A percentile compares a stretch with the other conserved stretches of the same genome.
phyloP scores from a whole-genome alignment of 64 coral and sea anemone species.

The Trachythela sp. region DNA sequence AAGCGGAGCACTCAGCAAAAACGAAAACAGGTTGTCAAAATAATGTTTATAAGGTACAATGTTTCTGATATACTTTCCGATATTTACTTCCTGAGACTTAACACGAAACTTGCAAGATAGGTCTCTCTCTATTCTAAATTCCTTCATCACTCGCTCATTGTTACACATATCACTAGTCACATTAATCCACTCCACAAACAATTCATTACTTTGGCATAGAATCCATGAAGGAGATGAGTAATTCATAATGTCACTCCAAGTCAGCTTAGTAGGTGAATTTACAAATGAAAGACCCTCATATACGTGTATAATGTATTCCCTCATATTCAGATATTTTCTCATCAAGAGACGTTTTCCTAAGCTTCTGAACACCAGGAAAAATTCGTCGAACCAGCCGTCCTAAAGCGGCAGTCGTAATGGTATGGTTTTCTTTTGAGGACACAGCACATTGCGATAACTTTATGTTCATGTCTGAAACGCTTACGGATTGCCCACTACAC shows the following conservation, averaged over 20 bases:
- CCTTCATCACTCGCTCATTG: neutral
- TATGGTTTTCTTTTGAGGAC: neutral
- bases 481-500: neutral
- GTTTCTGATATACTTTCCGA: neutral
- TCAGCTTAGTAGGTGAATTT: neutral
- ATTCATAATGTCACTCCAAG: neutral
- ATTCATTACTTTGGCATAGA: neutral
- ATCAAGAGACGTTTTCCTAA: neutral
- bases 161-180: neutral
- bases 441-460: neutral
- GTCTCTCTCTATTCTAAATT: neutral
- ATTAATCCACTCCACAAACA: neutral
- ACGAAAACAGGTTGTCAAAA: neutral
- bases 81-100: neutral
- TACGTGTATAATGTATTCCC: neutral
- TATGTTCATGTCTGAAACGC: neutral
- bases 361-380: neutral
- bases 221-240: neutral
- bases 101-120: neutral
- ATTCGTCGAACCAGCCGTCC: neutral
- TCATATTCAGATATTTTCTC: neutral
- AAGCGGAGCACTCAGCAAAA: neutral
- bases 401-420: neutral
- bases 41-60: neutral
- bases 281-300: neutral